phyloP scores from a whole-genome alignment of 2,888 invertebrate genomes.

The Synanthedon tipuliformis region DNA sequence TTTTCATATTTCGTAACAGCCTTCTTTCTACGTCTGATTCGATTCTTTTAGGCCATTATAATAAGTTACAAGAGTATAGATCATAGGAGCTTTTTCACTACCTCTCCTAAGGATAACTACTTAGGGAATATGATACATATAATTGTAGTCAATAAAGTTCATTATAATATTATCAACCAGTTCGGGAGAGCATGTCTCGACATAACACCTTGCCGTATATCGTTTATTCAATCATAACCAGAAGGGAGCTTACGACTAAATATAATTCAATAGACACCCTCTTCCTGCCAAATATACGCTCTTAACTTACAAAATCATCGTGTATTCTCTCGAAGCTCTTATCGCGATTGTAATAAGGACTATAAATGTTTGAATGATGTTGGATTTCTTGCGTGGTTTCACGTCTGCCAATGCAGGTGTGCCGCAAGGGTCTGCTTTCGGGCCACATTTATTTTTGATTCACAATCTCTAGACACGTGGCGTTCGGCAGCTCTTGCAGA shows the following conservation, averaged over 20 bases:
- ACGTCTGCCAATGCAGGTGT: constrained; percentile 51
- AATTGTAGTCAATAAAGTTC: constrained; percentile 10
- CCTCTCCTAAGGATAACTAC: too few species aligned
- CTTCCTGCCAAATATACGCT: constrained; percentile 65
- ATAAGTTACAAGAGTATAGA: too few species aligned
- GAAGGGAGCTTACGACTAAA: constrained; percentile 61
- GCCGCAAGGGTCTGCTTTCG: constrained; percentile 50
- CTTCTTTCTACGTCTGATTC: too few species aligned
- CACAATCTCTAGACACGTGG: constrained; percentile 61
- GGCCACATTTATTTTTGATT: constrained; percentile 61
- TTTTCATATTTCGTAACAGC: too few species aligned
- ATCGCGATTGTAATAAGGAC: constrained; percentile 21
- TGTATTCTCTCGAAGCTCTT: constrained; percentile 15
- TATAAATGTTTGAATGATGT: constrained; percentile 13
- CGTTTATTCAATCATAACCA: constrained; percentile 59
- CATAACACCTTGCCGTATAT: constrained; percentile 59
- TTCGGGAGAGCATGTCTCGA: constrained; percentile 30
- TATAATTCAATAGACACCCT: constrained; percentile 68
- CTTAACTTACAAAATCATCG: constrained; percentile 25
- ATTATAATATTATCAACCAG: constrained; percentile 25
- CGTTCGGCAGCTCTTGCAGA: constrained; percentile 50
- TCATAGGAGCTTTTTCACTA: too few species aligned
- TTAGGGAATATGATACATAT: too few species aligned
- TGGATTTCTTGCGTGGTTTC: constrained; percentile 7
- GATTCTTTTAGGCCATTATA: too few species aligned